These are phyloP conservation scores for Mustelus asterias DNA, from an alignment of 2,113 vertebrate species.

Conservation along the genomic window DNA sequence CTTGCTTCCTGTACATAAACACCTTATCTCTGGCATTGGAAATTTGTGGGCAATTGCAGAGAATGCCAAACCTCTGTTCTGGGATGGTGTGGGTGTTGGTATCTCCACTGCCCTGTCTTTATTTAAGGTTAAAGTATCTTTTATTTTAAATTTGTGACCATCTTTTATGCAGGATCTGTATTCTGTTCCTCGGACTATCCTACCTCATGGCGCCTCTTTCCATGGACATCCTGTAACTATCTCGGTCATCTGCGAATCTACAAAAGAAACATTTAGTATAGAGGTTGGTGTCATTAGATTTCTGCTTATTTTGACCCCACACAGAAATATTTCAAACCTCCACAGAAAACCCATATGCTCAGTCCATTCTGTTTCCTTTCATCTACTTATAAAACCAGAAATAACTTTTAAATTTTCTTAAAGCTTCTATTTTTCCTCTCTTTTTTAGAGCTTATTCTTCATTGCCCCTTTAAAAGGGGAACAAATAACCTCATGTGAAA, in stretches of 20 bases:
- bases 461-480: not conserved
- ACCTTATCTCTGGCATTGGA: not conserved
- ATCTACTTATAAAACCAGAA: not conserved
- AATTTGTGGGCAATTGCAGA: not conserved
- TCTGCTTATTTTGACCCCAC: not conserved
- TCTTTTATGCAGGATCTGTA: constrained; percentile 76
- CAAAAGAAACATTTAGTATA: constrained; percentile 94
- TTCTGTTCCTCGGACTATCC: constrained; percentile 95
- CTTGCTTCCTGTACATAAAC: not conserved
- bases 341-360: not conserved
- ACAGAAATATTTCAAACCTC: not conserved
- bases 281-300: constrained; percentile 63
- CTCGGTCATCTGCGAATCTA: constrained; percentile 90
- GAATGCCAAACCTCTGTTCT: not conserved
- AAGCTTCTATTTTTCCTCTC: not conserved
- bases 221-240: constrained; percentile 94
- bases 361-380: not conserved
- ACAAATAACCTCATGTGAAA: not conserved
- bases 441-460: not conserved
- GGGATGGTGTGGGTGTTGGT: not conserved
- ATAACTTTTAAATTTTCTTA: not conserved
- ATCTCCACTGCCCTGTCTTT: not conserved
- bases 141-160: not conserved
- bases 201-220: constrained; percentile 98
- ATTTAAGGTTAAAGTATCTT: not conserved